Evolutionary conservation across 2,113 vertebrate species (phyloP).

Genomic region (Anoura caudifer): DNA sequence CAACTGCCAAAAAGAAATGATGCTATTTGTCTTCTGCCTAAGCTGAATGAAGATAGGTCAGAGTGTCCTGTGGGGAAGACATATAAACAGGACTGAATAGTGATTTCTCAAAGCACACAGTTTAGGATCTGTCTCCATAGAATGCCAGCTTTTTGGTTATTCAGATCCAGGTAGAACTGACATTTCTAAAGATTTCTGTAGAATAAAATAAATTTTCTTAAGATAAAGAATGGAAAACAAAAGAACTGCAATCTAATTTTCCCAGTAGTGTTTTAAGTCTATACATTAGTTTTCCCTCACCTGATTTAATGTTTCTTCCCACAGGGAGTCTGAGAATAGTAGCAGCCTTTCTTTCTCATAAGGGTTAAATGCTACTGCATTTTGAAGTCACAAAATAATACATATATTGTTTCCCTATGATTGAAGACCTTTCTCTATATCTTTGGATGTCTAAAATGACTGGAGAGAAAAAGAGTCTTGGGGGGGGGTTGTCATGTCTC

Average conservation of each 20-base stretch:
- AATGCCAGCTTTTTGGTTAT: neutral
- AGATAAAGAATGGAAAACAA: neutral
- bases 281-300: neutral
- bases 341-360: neutral
- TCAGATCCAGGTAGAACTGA: neutral
- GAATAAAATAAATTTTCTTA: slow-evolving; percentile 7
- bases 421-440: neutral
- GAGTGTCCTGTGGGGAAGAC: neutral
- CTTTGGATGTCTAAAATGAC: neutral
- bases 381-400: neutral
- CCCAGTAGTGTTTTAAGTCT: neutral
- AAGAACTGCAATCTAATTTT: neutral
- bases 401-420: neutral
- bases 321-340: neutral
- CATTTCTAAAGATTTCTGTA: slow-evolving; percentile 21
- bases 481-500: fast-evolving
- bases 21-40: neutral
- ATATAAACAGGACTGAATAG: neutral
- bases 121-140: neutral
- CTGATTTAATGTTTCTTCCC: neutral
- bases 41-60: neutral
- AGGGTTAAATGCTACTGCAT: neutral
- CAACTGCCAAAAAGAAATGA: slow-evolving; percentile 18
- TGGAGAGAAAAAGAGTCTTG: neutral
- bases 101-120: neutral